Evolutionary conservation across 2,888 invertebrate genomes (phyloP), one percentile per base, ranked within the genome.

Genomic region (Cerastis leucographa): DNA sequence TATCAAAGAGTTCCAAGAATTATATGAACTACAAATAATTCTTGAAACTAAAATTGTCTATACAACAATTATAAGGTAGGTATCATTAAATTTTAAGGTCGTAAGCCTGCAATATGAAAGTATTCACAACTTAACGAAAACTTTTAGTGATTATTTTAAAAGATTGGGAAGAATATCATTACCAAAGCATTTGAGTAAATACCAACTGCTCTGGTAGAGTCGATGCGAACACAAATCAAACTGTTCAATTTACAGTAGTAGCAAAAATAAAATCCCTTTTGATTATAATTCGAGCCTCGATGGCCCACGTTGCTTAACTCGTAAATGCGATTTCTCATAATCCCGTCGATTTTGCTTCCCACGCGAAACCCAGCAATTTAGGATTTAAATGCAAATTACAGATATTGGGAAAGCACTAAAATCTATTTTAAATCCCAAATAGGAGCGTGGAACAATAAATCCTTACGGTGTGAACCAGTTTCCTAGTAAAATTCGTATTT

Each of bases 281-380:
- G 19, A 29, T 29, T 9, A 5, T 61, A 61, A 61, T 29, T 61
- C 59, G 59, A 61, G 29, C 19, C 9, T 19, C 19, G 29, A 19
- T 29, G 29, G 19, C 9, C 25, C 14, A 35, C 49, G 19, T 46
- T 66, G 35, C 46, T 66, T 51, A 22, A 51, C 51, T 9, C 44
- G 29, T 51, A 68, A 68, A 69, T 25, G 12, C 6, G 49, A 74
- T 49, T 46, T 35, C 56, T 59, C 35, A 76, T 42, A 19, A 77
- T 62, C 40, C 81, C 44, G n/a, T 51, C 40, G 40, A 46, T 44
- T 76, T 62, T 25, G 8, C n/a, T 82, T 64, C n/a, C 54, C 42
- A 44, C 49, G 7, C 35, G 22, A 29, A 82, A 62, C 29, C 17
- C n/a, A 59, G 25, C 29, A 25, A 73, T 59, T 73, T 49, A 40